Base-by-base conservation (phyloP, 2,113 vertebrate species). In the Mesembrinibis cayennensis region DNA sequence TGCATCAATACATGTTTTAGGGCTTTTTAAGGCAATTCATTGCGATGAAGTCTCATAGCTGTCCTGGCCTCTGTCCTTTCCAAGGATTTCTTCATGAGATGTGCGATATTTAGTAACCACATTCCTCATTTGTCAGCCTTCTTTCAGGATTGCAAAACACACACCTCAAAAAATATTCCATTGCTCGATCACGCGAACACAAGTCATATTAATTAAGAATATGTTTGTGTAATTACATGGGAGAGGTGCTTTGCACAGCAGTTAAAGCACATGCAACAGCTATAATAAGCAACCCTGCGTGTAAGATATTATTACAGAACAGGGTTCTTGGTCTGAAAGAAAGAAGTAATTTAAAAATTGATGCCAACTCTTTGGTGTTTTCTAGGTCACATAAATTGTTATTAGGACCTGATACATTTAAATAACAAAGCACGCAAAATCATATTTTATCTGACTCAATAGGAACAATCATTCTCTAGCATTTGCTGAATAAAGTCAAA, bases 171-270 rank as follows among this genome's bases (percentile, higher is more conserved):
- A 93, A 86, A 92, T 94, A 83, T 81, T 72, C 86, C 88, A 94
- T 93, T 96, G 95, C 94, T 95, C 61, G 86, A 94, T 97, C 95
- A 97, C 77, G 71, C 91, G 95, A 97, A 98, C 95, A 95, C 73
- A 84, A 93, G 88, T 91, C 94, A 81, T 49, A 93, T 96, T 97
- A 97, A 96, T 95, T 97, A 94, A 82, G 89, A 96, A 96, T 90
- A 85, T 69, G 87, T 89, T 97, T 97, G 87, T 96, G 93, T 94
- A 98, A 98, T 97, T 97, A 97, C 61, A 96, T 97, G 95, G 97
- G 96, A 97, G 96, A 97, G 91, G 95, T 95, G 94, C 89, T 95
- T 92, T 86, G 93, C 82, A 69, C 95, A 97, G 93, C 95, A 96
- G 82, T 96, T 96, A 94, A 87, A 94, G 53, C 58, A 80, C 83